Conservation (phyloP, 2,113 vertebrate species). For the Heterochromis multidens region DNA sequence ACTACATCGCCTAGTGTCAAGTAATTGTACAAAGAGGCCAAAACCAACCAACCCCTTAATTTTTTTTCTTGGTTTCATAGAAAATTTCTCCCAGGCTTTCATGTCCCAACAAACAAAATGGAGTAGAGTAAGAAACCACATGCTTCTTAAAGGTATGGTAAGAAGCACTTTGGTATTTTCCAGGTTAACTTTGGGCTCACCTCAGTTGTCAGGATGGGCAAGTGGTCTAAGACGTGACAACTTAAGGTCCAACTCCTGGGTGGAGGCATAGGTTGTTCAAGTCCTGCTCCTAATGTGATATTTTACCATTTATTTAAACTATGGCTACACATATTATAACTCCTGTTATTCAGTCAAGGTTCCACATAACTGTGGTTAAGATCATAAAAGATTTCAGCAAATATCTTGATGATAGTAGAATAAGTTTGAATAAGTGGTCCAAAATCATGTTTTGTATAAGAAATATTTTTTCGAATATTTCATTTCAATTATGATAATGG, state of each 20-base stretch:
- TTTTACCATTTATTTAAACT: not conserved
- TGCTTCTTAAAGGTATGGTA: too few species aligned
- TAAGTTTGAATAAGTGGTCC: not conserved
- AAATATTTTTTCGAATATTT: not conserved
- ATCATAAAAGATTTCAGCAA: not conserved
- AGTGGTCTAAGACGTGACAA: slow-evolving; percentile 64
- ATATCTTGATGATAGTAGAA: not conserved
- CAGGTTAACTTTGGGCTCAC: rapidly evolving
- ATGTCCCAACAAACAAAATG: not conserved
- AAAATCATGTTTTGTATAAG: not conserved
- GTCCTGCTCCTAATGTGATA: not conserved
- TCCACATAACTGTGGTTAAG: not conserved
- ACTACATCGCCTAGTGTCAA: not conserved
- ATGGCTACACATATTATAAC: not conserved
- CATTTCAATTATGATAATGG: too few species aligned
- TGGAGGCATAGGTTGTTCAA: not conserved
- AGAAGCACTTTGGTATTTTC: not conserved
- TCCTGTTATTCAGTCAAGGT: slow-evolving; percentile 49
- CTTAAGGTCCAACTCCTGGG: slow-evolving; percentile 34
- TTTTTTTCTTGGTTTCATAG: not conserved
- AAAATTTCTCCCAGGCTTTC: not conserved
- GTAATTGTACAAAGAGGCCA: not conserved
- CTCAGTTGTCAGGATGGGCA: slow-evolving; percentile 59
- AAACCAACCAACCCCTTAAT: rapidly evolving
- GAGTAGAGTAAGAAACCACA: too few species aligned